These are phyloP conservation scores for Lepidocyrtoides sp. DNA, from an alignment of 2,888 invertebrate species.

Conservation along the genomic window DNA sequence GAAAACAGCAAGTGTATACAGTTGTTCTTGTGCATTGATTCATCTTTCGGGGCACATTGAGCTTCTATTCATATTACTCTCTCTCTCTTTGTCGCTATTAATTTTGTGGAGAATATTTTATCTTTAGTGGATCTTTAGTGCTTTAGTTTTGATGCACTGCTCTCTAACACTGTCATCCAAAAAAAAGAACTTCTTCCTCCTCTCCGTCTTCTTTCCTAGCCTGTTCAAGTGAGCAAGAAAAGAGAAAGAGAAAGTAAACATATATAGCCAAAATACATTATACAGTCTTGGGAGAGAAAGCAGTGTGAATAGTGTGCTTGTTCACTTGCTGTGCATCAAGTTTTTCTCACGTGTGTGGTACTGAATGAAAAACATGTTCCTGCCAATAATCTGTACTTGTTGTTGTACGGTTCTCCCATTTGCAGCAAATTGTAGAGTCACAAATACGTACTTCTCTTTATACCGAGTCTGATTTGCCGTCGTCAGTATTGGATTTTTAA, in stretches of 20 bases:
- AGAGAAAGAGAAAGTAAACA: not conserved
- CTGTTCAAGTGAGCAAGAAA: not conserved
- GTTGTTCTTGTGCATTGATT: not conserved
- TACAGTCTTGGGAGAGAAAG: constrained; percentile 21
- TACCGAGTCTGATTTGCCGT: constrained; percentile 13
- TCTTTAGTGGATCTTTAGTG: not conserved
- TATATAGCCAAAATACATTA: not conserved
- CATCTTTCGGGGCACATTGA: constrained; percentile 6
- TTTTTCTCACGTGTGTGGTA: constrained; percentile 28
- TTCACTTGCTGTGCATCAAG: not conserved
- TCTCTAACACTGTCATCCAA: not conserved
- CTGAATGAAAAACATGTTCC: constrained; percentile 39
- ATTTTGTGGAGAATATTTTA: not conserved
- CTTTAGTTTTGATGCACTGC: not conserved
- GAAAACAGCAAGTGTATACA: constrained; percentile 21
- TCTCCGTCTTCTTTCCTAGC: not conserved
- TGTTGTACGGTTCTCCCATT: not conserved
- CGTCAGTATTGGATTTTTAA: constrained; percentile 57
- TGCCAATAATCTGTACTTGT: not conserved
- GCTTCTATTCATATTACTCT: not conserved
- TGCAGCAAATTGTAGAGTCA: not conserved
- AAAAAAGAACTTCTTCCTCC: too few relatives aligned
- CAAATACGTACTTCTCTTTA: not conserved
- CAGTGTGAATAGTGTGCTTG: constrained; percentile 13
- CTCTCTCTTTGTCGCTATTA: not conserved